Conservation (phyloP, 2,888 invertebrate species). For the Tromatobia lineatoria region DNA sequence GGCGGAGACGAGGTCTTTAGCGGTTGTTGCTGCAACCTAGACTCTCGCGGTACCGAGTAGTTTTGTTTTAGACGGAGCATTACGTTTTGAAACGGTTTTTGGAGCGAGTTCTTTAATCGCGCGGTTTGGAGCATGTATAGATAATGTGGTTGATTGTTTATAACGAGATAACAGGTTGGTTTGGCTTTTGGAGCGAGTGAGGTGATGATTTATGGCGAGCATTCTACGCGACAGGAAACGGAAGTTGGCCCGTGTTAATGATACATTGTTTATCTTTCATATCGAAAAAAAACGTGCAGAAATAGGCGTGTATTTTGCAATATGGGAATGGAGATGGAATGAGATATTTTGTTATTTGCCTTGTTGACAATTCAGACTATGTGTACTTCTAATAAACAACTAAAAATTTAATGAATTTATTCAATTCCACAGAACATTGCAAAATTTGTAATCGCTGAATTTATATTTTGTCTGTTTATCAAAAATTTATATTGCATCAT, state of each 20-base stretch:
- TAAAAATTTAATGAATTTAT: too few species aligned
- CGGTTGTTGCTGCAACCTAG: slow-evolving; percentile 36
- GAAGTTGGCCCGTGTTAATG: slow-evolving; percentile 55
- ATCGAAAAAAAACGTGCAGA: neutral
- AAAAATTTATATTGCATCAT: neutral
- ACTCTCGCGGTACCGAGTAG: neutral
- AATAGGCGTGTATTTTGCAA: neutral
- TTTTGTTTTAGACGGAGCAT: too few species aligned
- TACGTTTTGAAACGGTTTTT: neutral
- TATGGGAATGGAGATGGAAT: neutral
- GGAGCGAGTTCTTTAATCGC: neutral
- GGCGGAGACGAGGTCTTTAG: slow-evolving; percentile 62
- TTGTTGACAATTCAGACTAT: neutral
- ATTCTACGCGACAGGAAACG: slow-evolving; percentile 40
- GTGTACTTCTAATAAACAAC: too few species aligned
- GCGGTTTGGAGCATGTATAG: neutral
- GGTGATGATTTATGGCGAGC: neutral
- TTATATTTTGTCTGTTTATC: neutral
- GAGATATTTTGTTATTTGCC: neutral
- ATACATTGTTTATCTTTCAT: neutral
- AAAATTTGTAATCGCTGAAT: too few species aligned
- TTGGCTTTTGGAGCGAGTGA: neutral
- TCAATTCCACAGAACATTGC: too few species aligned
- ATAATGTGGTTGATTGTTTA: neutral
- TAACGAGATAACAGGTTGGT: slow-evolving; percentile 13